Conservation (phyloP, 1,140 invertebrate genomes). For the Ridgeia piscesae region DNA sequence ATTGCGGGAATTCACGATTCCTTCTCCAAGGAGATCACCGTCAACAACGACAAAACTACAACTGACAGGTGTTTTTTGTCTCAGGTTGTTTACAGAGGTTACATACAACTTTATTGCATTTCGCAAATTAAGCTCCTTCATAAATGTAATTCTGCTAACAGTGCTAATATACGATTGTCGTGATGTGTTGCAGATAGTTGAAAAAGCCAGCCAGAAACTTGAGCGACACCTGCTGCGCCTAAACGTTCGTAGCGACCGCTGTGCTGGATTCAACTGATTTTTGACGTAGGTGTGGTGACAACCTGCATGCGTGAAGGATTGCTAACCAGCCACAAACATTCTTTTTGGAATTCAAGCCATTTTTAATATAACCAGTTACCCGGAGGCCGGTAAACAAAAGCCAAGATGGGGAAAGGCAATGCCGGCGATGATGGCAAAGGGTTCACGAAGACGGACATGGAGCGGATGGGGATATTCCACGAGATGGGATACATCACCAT, state of each 20-base stretch:
- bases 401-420: not conserved
- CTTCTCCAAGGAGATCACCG: not conserved
- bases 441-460: constrained; percentile 54
- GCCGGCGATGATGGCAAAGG: not conserved
- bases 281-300: not conserved
- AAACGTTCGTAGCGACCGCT: too few species aligned
- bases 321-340: too few species aligned
- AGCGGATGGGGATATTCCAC: constrained; percentile 56
- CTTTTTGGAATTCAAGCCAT: too few species aligned
- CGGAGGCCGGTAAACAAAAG: not conserved
- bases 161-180: not conserved
- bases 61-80: not conserved
- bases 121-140: not conserved
- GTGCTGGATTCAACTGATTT: not conserved
- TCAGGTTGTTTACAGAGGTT: not conserved
- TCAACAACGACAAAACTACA: not conserved
- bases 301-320: not conserved
- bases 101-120: not conserved
- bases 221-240: not conserved
- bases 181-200: not conserved
- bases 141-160: not conserved
- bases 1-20: not conserved
- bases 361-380: too few species aligned
- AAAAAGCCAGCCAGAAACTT: not conserved
- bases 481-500: constrained; percentile 57